Percentiles rank a stretch among this genome's conserved stretches.
These are phyloP conservation scores for Mobula hypostoma DNA, from an alignment of 2,113 vertebrate species.

Conservation along the genomic window DNA sequence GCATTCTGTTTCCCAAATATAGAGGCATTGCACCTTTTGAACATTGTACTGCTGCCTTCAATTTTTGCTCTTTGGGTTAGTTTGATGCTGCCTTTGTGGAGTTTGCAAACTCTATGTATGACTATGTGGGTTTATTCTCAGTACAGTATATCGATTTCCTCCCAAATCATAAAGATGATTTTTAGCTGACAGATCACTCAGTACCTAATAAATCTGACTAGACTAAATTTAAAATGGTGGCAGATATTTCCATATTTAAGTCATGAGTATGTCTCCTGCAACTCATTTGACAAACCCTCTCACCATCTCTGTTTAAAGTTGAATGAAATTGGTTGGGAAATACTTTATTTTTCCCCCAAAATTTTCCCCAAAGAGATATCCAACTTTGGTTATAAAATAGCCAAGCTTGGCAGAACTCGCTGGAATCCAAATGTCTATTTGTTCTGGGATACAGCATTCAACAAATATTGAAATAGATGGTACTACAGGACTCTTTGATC, in stretches of 20 bases:
- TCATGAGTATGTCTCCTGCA: no score
- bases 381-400: neutral
- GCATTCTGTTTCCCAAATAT: neutral
- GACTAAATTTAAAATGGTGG: no score
- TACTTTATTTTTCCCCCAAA: neutral
- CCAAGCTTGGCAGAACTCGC: neutral
- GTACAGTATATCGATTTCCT: no score
- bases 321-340: neutral
- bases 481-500: neutral
- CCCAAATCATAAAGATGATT: no score
- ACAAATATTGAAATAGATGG: neutral
- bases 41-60: neutral
- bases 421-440: neutral
- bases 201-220: no score
- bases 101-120: no score
- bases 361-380: no score
- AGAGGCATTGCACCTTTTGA: neutral
- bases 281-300: no score
- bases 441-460: neutral
- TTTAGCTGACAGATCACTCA: no score
- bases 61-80: neutral
- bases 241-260: no score
- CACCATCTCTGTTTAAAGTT: neutral
- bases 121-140: no score
- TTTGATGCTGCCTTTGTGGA: no score